A percentile compares a stretch with the other conserved stretches of the same genome.
Evolutionary conservation across 2,797 vertebrate species (phyloP).

Genomic region (Liparis tanakae): DNA sequence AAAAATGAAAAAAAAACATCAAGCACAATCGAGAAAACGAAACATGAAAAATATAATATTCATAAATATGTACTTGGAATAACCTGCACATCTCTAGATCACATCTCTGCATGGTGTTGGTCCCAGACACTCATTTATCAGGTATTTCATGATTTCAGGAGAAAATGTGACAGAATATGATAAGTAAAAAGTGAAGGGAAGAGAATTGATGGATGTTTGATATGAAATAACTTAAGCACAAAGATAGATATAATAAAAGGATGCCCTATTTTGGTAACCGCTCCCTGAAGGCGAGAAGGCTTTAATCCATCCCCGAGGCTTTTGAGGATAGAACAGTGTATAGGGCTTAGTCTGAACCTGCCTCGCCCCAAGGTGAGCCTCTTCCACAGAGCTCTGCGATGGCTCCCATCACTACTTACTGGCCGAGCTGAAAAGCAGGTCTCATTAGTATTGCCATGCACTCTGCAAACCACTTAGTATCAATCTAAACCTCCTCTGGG

Average conservation of each 20-base stretch:
- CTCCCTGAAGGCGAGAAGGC: conserved; percentile 3
- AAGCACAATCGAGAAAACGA: neutral
- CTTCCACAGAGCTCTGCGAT: conserved; percentile 18
- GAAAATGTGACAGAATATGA: conserved; percentile 17
- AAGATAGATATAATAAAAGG: conserved; percentile 12
- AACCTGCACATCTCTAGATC: neutral
- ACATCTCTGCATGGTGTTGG: neutral
- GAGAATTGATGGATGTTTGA: conserved; percentile 20
- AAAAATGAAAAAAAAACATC: too few relatives aligned
- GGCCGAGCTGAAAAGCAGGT: conserved; percentile 25
- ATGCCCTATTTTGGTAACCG: conserved; percentile 8
- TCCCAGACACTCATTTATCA: conserved; percentile 23
- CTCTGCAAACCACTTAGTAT: conserved; percentile 58
- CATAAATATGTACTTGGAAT: neutral
- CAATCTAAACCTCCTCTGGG: conserved; percentile 40
- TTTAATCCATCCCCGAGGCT: conserved; percentile 25
- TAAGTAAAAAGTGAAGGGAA: conserved; percentile 3
- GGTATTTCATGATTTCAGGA: conserved; percentile 22
- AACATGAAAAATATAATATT: neutral
- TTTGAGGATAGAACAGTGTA: conserved; percentile 27
- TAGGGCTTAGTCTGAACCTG: conserved; percentile 34
- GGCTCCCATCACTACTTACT: conserved; percentile 43
- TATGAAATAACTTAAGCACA: conserved; percentile 20
- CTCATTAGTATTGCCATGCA: conserved; percentile 49
- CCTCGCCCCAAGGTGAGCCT: conserved; percentile 49